Conservation (phyloP, 2,797 vertebrate species). For the Etheostoma perlongum region DNA sequence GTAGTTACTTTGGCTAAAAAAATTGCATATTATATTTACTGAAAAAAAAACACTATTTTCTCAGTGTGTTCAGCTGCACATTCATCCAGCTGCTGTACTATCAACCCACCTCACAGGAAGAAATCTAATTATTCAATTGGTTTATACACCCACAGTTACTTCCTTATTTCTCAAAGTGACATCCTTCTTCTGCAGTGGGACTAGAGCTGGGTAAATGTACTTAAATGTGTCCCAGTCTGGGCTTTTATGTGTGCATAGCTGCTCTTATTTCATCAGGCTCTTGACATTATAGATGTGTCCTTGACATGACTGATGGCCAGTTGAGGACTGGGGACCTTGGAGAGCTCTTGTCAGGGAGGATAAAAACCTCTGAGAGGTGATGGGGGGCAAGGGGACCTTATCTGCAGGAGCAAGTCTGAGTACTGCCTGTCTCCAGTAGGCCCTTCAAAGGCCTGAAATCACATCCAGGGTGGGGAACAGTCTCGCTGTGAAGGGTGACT, state of each 20-base stretch:
- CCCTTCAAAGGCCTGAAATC: slow-evolving; percentile 41
- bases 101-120: slow-evolving; percentile 22
- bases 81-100: slow-evolving; percentile 16
- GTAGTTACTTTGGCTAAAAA: background rate
- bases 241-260: slow-evolving; percentile 26
- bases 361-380: slow-evolving; percentile 56
- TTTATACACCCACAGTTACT: slow-evolving; percentile 37
- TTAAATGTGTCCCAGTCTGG: slow-evolving; percentile 51
- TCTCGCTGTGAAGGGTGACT: slow-evolving; percentile 37
- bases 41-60: slow-evolving; percentile 13
- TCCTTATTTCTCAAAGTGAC: slow-evolving; percentile 43
- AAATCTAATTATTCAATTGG: slow-evolving; percentile 45
- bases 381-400: slow-evolving; percentile 36
- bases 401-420: slow-evolving; percentile 60
- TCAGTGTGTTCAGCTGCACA: slow-evolving; percentile 18
- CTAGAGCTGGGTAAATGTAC: slow-evolving; percentile 42
- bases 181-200: slow-evolving; percentile 45
- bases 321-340: slow-evolving; percentile 36
- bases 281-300: slow-evolving; percentile 62
- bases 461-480: slow-evolving; percentile 34
- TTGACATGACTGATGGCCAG: slow-evolving; percentile 72
- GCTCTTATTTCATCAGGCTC: slow-evolving; percentile 46
- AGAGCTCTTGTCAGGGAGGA: slow-evolving; percentile 66
- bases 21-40: background rate
- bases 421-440: slow-evolving; percentile 60